phyloP scores from a whole-genome alignment of 2,797 vertebrate species.

The Ctenopoma kingsleyae region DNA sequence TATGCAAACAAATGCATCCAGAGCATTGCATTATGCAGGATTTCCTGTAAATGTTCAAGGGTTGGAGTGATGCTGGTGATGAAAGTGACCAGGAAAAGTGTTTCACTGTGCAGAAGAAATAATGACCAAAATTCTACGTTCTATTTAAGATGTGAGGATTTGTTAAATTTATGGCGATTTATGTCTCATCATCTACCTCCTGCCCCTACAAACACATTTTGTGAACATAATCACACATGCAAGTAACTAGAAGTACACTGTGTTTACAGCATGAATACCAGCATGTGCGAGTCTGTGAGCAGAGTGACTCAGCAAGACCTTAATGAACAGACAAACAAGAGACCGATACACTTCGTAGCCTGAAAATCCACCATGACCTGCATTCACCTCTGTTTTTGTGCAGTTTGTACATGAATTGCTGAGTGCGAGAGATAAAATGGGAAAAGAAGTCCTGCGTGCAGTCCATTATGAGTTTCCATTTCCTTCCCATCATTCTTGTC shows the following conservation, averaged over 20 bases:
- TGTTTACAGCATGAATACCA: constrained; percentile 29
- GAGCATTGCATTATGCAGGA: not conserved
- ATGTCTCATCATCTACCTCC: not conserved
- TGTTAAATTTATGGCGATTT: not conserved
- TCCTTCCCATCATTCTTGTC: constrained; percentile 58
- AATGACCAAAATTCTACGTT: not conserved
- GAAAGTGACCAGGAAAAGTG: not conserved
- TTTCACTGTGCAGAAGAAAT: not conserved
- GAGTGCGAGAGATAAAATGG: constrained; percentile 12
- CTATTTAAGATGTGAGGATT: not conserved
- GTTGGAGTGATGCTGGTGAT: not conserved
- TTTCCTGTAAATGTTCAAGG: not conserved
- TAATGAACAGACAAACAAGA: constrained; percentile 63
- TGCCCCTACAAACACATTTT: constrained; percentile 1
- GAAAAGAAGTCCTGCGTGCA: constrained; percentile 32
- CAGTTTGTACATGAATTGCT: constrained; percentile 33
- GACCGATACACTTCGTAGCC: constrained; percentile 17
- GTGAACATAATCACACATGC: not conserved
- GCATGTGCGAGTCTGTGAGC: constrained; percentile 29
- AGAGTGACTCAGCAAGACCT: constrained; percentile 60
- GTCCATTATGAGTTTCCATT: constrained; percentile 69
- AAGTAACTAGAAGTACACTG: not conserved
- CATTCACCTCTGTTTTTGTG: constrained; percentile 22
- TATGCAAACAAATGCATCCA: not conserved
- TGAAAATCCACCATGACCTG: constrained; percentile 33